Evolutionary conservation across 2,113 vertebrate genomes (phyloP), one percentile per base, ranked within the genome.

Genomic region (Sporophila hypoxantha): DNA sequence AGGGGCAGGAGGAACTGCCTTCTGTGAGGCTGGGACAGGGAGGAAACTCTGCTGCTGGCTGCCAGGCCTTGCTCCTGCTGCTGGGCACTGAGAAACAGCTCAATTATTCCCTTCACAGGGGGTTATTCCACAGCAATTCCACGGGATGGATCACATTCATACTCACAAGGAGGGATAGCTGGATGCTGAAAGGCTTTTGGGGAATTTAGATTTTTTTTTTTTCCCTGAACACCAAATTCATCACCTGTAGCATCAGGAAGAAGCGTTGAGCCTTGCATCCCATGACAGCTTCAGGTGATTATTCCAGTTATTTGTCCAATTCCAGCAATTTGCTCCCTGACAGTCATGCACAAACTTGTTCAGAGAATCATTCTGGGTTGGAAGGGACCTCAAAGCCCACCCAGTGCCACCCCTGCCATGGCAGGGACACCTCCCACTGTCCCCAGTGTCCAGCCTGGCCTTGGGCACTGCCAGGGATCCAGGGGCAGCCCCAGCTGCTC

Each of bases 131-230:
- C 26, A 18, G 44, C 1, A 20, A 19, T 34, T 39, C 36, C 36
- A 27, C 0, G 12, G 36, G 9, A 14, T 29, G 42, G 39, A 17
- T 52, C 3, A 0, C 9, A 25, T 20, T 39, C 0, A 0, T 16
- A 1, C 5, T 59, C 52, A 29, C 15, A 18, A 15, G 9, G 74
- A 67, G 49, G 52, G 22, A 10, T 3, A 27, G 64, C 20, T 79
- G 81, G 39, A 16, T 44, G 36, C 17, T 29, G 20, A 60, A 70
- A 53, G 49, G 6, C 9, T 89, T 87, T 20, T 26, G 57, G 36
- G 80, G 39, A 85, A 34, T 15, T 4, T 0, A 44, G 47, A 39
- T 22, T 29, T 52, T 49, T 25, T 10, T 14, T 12, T 52, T 70
- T 36, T 32, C 27, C 47, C 20, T 62, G 25, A 82, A 37, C 68